Percentiles rank a stretch among this genome's conserved stretches.
These are phyloP conservation scores for Atherinomorus stipes DNA, from an alignment of 2,113 vertebrate species.

Conservation along the genomic window DNA sequence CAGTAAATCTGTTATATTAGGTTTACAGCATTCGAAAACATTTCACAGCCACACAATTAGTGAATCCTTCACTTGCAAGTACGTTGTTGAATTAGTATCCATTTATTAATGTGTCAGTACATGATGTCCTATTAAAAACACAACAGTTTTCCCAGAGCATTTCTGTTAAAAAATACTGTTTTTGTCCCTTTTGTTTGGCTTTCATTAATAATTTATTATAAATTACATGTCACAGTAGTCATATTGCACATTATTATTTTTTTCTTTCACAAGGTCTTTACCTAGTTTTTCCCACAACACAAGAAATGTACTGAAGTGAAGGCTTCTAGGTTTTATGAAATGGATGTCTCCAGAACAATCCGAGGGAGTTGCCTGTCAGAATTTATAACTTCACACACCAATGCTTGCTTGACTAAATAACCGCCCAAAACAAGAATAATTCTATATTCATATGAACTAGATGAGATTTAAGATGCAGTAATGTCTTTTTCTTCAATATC, in stretches of 20 bases:
- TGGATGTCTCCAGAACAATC: not conserved
- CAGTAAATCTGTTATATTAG: not conserved
- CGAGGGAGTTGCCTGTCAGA: not conserved
- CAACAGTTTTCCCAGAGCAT: not conserved
- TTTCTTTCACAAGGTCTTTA: not conserved
- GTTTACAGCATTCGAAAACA: not conserved
- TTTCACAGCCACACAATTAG: too few relatives aligned
- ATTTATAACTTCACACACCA: not conserved
- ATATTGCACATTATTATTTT: not conserved
- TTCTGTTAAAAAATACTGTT: not conserved
- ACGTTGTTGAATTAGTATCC: not conserved
- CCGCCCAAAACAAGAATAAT: too few relatives aligned
- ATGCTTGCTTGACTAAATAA: not conserved
- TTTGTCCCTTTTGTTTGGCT: not conserved
- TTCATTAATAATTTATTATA: not conserved
- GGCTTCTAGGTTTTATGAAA: not conserved
- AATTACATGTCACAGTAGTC: not conserved
- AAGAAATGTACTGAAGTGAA: not conserved
- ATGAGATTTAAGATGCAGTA: too few relatives aligned
- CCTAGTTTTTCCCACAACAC: not conserved
- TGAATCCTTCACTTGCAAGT: too few relatives aligned
- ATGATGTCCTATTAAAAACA: not conserved
- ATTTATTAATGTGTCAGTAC: not conserved
- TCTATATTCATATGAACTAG: too few relatives aligned
- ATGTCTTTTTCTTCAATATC: not conserved